phyloP scores from a whole-genome alignment of 2,888 invertebrate species.

The Eupithecia tripunctaria region DNA sequence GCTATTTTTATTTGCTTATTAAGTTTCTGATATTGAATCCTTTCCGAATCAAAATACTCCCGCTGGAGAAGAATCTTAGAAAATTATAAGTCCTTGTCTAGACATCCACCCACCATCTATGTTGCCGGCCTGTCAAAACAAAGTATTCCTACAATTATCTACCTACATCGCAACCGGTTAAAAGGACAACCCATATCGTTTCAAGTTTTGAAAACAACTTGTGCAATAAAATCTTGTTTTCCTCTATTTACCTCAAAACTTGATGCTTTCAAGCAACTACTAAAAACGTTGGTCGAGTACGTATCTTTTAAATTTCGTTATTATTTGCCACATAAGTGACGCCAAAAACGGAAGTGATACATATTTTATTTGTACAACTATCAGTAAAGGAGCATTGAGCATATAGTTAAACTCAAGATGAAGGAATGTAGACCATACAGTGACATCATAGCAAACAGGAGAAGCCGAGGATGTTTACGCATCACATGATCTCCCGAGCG shows the following conservation, averaged over 20 bases:
- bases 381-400: background rate
- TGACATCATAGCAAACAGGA: conserved; percentile 19
- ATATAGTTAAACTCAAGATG: background rate
- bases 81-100: conserved; percentile 7
- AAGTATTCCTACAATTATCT: conserved; percentile 18
- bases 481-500: conserved; percentile 11
- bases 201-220: conserved; percentile 22
- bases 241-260: conserved; percentile 15
- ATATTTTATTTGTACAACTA: background rate
- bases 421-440: conserved; percentile 1
- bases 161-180: conserved; percentile 19
- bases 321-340: background rate
- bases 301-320: background rate
- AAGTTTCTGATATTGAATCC: no score
- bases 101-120: conserved; percentile 19
- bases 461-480: conserved; percentile 36
- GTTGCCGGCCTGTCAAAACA: conserved; percentile 14
- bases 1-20: no score
- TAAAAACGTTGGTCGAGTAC: background rate
- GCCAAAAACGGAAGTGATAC: background rate
- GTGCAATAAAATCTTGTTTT: conserved; percentile 19
- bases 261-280: conserved; percentile 1
- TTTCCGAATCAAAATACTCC: no score
- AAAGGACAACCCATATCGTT: conserved; percentile 16
- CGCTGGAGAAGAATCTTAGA: background rate